A percentile compares a stretch with the other conserved stretches of the same genome.
Evolutionary conservation across 2,888 invertebrate species (phyloP).

Genomic region (Calliphora vomitoria): DNA sequence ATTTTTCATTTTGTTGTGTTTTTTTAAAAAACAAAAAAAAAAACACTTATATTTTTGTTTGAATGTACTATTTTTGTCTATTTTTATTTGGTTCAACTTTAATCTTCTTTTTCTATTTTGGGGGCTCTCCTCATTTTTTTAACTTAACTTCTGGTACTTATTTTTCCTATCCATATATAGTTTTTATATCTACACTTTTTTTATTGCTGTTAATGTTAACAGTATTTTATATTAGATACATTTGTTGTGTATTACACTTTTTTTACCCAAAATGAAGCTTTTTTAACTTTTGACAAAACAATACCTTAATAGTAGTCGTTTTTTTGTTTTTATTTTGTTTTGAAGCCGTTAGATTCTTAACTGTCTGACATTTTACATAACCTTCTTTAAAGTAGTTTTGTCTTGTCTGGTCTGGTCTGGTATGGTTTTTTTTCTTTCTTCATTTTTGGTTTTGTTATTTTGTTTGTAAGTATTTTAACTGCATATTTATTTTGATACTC

Average conservation of each 20-base stretch:
- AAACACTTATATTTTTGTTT: constrained; percentile 7
- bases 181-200: constrained; percentile 5
- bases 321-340: constrained; percentile 57
- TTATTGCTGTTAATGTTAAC: constrained; percentile 47
- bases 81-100: constrained; percentile 37
- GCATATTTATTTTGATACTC: constrained; percentile 56
- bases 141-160: not conserved
- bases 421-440: not conserved
- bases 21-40: too few relatives aligned
- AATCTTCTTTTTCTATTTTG: constrained; percentile 34
- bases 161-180: not conserved
- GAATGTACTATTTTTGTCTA: constrained; percentile 7
- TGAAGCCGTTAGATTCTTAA: constrained; percentile 82
- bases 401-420: constrained; percentile 41
- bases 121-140: not conserved
- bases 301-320: constrained; percentile 51
- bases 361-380: constrained; percentile 84
- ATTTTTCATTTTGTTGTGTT: constrained; percentile 14
- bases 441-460: constrained; percentile 14
- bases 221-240: not conserved
- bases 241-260: constrained; percentile 29
- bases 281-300: constrained; percentile 62
- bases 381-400: constrained; percentile 78
- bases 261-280: constrained; percentile 17
- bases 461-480: constrained; percentile 50